Base-by-base conservation (phyloP, 2,113 vertebrate genomes). In the Microcebus murinus region DNA sequence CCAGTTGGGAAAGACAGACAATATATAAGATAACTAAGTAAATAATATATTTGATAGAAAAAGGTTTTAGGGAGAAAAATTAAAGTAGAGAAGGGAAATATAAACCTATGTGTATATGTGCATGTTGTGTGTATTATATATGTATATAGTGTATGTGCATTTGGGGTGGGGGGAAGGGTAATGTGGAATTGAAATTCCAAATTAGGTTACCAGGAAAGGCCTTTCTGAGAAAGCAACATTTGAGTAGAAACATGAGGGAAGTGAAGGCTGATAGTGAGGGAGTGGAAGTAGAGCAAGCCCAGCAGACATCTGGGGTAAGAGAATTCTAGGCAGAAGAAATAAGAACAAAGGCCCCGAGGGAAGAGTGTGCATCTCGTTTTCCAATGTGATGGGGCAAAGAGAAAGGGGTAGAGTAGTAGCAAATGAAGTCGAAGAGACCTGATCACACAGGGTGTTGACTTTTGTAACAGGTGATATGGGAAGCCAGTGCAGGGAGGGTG, bases 141-240 rank as follows among this genome's bases (percentile, higher is more conserved):
- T 52, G 73, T 18, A 13, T 25, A 71, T 5, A 34, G 61, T 9
- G 18, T 6, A 1, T 50, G 10, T 27, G 23, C 3, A 25, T 45
- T 25, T 27, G 39, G 48, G 6, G 27, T 12, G 31, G 14, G 25
- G 25, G n/a, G n/a, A 39, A 71, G 48, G 7, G 13, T 48, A 36
- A 65, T 20, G 39, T 70, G 34, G n/a, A 91, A 77, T 23, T 93
- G 23, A 81, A 79, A 77, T 88, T 91, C 84, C 74, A 73, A 94
- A 63, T n/a, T 42, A 20, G 12, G 89, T 48, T 57, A 70, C 14
- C 27, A 85, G 25, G 48, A 67, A 61, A 42, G 11, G 85, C 3
- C 67, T 95, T 81, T 74, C 63, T 18, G 20, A 93, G 90, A 88
- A 93, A 93, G 86, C 6, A 6, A 45, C 34, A 67, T 39, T 42